These are phyloP conservation scores for Enteromius viviparus DNA, from an alignment of 2,797 vertebrate genomes.

Conservation along the genomic window DNA sequence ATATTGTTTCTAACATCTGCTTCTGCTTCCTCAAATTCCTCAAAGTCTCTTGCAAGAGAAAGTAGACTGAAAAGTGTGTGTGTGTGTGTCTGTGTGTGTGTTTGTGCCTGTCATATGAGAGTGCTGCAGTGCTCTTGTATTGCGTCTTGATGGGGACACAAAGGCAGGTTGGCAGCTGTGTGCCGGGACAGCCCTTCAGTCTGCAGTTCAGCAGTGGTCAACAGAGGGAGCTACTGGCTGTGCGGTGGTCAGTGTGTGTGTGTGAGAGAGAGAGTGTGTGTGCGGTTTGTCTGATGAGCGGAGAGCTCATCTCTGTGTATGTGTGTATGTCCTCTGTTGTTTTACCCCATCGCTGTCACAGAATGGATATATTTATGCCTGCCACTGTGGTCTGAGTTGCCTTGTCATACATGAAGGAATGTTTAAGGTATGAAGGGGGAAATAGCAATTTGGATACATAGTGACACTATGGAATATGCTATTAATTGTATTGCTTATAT, in stretches of 20 bases:
- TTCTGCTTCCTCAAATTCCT: constrained; percentile 15
- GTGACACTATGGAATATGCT: neutral
- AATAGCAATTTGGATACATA: neutral
- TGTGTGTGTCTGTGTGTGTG: constrained; percentile 49
- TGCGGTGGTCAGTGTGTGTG: constrained; percentile 79
- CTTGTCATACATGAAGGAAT: constrained; percentile 24
- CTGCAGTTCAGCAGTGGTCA: constrained; percentile 84
- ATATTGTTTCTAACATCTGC: neutral
- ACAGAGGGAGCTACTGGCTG: constrained; percentile 95
- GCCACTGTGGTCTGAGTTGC: constrained; percentile 35
- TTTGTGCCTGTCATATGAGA: constrained; percentile 72
- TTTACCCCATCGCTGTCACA: constrained; percentile 48
- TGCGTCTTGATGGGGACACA: constrained; percentile 49
- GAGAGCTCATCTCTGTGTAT: constrained; percentile 33
- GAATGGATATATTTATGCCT: constrained; percentile 46
- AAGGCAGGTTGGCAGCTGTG: constrained; percentile 44
- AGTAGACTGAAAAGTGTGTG: constrained; percentile 47
- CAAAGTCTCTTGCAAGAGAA: constrained; percentile 30
- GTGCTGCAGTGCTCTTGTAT: constrained; percentile 63
- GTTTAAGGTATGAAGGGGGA: neutral
- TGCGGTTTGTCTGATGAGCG: constrained; percentile 21
- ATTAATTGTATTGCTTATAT: neutral
- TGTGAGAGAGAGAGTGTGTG: constrained; percentile 32
- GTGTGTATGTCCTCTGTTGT: constrained; percentile 58
- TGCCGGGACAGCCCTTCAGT: constrained; percentile 34